A percentile compares a stretch with the other conserved stretches of the same genome.
Evolutionary conservation across 2,888 invertebrate genomes (phyloP).

Genomic region (Chalcosyrphus nemorum): DNA sequence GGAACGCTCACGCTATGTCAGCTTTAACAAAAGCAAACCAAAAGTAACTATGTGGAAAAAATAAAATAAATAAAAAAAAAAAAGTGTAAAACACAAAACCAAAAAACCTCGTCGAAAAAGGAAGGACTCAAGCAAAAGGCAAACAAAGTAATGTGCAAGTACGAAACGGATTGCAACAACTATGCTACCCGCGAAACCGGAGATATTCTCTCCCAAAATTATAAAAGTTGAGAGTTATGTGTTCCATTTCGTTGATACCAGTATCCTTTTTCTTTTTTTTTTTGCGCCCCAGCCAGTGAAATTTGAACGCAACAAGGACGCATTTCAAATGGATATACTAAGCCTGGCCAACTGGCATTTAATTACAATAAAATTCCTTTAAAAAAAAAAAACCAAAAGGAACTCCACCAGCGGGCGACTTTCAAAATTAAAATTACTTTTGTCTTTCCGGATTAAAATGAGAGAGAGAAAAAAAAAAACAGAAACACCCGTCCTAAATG

Average conservation of each 20-base stretch:
- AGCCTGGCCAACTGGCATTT: slow-evolving; percentile 42
- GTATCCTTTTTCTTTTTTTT: background rate
- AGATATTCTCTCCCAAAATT: slow-evolving; percentile 4
- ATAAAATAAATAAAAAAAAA: background rate
- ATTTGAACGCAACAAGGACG: background rate
- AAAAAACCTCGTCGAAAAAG: background rate
- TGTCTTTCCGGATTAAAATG: background rate
- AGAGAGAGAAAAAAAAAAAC: background rate
- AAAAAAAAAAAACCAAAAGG: background rate
- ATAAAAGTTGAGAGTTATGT: slow-evolving; percentile 38
- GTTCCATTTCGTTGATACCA: slow-evolving; percentile 8
- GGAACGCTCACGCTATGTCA: background rate
- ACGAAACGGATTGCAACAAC: slow-evolving; percentile 7
- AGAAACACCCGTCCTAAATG: background rate
- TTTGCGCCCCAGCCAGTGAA: background rate
- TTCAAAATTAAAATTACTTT: slow-evolving; percentile 15
- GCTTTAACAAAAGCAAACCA: background rate
- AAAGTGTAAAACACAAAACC: background rate
- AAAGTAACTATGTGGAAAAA: background rate
- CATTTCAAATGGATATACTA: slow-evolving; percentile 17
- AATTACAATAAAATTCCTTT: slow-evolving; percentile 41
- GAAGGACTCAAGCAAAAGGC: slow-evolving; percentile 4
- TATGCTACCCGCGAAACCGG: background rate
- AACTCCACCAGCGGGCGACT: slow-evolving; percentile 14
- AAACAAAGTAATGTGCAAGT: slow-evolving; percentile 24